phyloP scores from a whole-genome alignment of 1,140 invertebrate species.

The Bombyx mandarina region DNA sequence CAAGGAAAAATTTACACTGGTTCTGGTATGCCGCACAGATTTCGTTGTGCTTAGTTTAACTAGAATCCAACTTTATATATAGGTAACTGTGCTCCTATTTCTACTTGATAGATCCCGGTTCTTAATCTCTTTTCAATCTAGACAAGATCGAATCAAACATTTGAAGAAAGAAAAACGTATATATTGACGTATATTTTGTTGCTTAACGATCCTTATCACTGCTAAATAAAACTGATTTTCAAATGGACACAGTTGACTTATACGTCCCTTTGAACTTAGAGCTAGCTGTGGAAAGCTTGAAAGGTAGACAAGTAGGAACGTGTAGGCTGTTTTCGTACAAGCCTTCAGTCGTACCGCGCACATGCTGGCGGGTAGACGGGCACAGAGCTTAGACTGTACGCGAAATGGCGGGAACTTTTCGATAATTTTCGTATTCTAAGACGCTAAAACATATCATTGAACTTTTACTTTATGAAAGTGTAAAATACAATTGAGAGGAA shows the following conservation, averaged over 20 bases:
- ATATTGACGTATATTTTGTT: too few relatives aligned
- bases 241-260: conserved; percentile 2
- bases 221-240: conserved; percentile 7
- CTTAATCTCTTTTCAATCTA: too few relatives aligned
- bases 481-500: too few relatives aligned
- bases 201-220: too few relatives aligned
- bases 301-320: conserved; percentile 56
- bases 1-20: conserved; percentile 55
- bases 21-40: conserved; percentile 36
- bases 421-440: conserved; percentile 36
- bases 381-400: conserved; percentile 17
- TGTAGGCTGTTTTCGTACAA: conserved; percentile 46
- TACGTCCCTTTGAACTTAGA: conserved; percentile 17
- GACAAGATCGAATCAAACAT: too few relatives aligned
- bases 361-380: conserved; percentile 37
- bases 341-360: conserved; percentile 58
- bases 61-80: too few relatives aligned
- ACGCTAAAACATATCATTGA: conserved; percentile 16
- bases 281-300: conserved; percentile 45
- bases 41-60: conserved; percentile 10
- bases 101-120: too few relatives aligned
- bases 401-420: conserved; percentile 58
- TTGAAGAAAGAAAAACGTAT: too few relatives aligned
- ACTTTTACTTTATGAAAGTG: too few relatives aligned
- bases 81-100: too few relatives aligned